phyloP scores from a whole-genome alignment of 2,113 vertebrate species.

The Tinamus guttatus region DNA sequence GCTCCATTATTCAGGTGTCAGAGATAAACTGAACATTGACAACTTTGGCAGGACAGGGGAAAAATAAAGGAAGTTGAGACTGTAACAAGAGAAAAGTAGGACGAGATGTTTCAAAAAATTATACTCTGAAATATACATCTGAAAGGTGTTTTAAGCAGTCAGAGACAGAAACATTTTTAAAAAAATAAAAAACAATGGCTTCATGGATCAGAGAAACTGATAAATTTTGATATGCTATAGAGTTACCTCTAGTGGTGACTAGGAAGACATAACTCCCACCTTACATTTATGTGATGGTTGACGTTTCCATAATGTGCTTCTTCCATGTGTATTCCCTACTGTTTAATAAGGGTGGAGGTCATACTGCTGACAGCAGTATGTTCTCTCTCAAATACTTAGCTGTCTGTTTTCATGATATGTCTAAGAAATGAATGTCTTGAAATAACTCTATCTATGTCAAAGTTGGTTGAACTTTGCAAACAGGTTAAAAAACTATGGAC shows the following conservation, averaged over 20 bases:
- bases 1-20: not conserved
- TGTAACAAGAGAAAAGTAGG: not conserved
- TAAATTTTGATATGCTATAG: not conserved
- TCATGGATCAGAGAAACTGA: not conserved
- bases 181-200: not conserved
- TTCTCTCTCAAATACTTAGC: not conserved
- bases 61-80: not conserved
- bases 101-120: not conserved
- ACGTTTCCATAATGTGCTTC: not conserved
- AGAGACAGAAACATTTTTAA: not conserved
- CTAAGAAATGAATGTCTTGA: not conserved
- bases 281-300: not conserved
- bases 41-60: not conserved
- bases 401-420: conserved; percentile 5
- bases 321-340: not conserved
- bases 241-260: fast-evolving
- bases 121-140: not conserved
- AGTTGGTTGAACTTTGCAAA: not conserved
- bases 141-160: not conserved
- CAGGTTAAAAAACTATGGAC: conserved; percentile 19
- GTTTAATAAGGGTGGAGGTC: conserved; percentile 10
- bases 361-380: not conserved
- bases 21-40: not conserved
- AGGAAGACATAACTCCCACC: not conserved
- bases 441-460: not conserved